Evolutionary conservation across 2,888 invertebrate genomes (phyloP).

Genomic region (Phyto melanocephala): DNA sequence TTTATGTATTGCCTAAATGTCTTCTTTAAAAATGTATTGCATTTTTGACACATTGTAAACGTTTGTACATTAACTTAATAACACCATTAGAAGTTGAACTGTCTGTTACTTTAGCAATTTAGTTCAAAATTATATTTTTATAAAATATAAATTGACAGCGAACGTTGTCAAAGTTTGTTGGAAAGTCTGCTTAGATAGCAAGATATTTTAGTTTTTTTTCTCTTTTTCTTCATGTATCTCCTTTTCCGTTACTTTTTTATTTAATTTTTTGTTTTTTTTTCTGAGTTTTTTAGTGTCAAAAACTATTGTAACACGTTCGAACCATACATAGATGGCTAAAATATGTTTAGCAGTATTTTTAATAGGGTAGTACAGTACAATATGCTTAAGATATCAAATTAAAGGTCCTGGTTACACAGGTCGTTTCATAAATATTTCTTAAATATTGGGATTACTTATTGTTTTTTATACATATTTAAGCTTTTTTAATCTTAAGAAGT

Average conservation of each 20-base stretch:
- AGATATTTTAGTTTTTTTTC: constrained; percentile 5
- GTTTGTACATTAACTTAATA: constrained; percentile 30
- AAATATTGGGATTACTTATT: no score
- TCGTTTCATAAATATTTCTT: no score
- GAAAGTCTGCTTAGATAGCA: constrained; percentile 11
- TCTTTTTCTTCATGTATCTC: neutral
- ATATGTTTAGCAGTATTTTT: neutral
- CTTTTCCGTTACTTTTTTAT: neutral
- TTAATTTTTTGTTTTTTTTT: neutral
- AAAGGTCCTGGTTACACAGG: no score
- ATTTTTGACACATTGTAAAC: neutral
- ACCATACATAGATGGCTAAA: neutral
- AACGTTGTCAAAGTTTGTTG: constrained; percentile 38
- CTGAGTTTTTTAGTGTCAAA: constrained; percentile 43
- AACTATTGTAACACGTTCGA: constrained; percentile 30
- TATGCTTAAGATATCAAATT: no score
- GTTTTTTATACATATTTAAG: no score
- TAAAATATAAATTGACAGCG: constrained; percentile 34
- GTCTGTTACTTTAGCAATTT: constrained; percentile 31
- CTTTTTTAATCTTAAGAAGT: no score
- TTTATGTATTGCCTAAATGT: no score
- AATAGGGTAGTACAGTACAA: no score
- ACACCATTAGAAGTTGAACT: constrained; percentile 16
- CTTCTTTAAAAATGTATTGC: no score
- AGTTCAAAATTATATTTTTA: neutral